A percentile compares a stretch with the other conserved stretches of the same genome.
Conservation (phyloP, 23 tunicate species). For the Styela clava region DNA sequence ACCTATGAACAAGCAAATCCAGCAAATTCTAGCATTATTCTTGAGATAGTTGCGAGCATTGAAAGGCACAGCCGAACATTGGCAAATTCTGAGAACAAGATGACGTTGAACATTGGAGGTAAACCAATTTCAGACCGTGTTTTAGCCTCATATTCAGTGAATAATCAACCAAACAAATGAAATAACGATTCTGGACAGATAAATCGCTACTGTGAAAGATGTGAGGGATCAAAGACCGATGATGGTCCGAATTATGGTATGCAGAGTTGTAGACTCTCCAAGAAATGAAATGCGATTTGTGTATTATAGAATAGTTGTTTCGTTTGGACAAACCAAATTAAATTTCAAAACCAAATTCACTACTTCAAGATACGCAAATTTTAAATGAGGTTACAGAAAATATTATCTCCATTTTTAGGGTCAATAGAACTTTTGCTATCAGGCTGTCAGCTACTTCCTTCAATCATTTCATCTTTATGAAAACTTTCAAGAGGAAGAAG, state of each 20-base stretch:
- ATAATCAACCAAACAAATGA: background rate
- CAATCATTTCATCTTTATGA: constrained; percentile 55
- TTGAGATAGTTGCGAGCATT: constrained; percentile 14
- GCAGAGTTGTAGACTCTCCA: background rate
- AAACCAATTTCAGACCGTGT: no score
- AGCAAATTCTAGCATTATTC: background rate
- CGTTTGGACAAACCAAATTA: no score
- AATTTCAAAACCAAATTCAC: no score
- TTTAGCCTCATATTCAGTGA: background rate
- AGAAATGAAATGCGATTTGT: background rate
- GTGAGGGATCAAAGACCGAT: constrained; percentile 38
- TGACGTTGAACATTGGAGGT: constrained; percentile 4
- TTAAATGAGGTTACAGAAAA: background rate
- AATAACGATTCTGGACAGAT: background rate
- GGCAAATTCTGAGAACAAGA: constrained; percentile 3
- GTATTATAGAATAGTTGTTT: no score
- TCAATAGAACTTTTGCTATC: constrained; percentile 57
- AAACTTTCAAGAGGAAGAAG: constrained; percentile 46
- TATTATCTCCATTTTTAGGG: background rate
- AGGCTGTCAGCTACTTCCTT: constrained; percentile 41
- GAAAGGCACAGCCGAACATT: constrained; percentile 10
- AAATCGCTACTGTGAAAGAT: constrained; percentile 36
- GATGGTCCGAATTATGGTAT: constrained; percentile 18
- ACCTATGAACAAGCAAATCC: constrained; percentile 8
- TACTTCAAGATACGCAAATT: background rate